These are phyloP conservation scores for Pluvialis apricaria DNA, from an alignment of 2,113 vertebrate genomes.

Conservation along the genomic window DNA sequence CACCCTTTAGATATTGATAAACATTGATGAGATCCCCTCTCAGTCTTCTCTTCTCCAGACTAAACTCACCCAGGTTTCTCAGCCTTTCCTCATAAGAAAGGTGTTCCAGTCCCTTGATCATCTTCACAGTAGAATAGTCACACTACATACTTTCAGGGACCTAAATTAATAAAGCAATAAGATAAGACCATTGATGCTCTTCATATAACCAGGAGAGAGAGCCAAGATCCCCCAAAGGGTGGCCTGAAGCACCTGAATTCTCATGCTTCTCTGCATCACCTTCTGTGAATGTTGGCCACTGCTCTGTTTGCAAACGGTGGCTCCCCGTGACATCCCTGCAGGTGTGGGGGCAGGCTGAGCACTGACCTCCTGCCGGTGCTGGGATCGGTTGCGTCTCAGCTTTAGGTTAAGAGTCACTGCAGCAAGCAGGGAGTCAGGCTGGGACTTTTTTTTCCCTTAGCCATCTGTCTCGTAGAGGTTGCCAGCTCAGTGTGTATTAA, in stretches of 20 bases:
- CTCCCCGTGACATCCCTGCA: accelerated
- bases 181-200: not conserved
- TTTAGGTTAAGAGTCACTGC: not conserved
- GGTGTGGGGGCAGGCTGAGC: not conserved
- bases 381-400: not conserved
- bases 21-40: not conserved
- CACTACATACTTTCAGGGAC: not conserved
- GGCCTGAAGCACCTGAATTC: not conserved
- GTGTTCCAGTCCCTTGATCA: not conserved
- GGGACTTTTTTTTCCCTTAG: not conserved
- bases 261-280: not conserved
- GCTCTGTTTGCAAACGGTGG: not conserved
- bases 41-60: not conserved
- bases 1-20: not conserved
- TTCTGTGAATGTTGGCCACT: not conserved
- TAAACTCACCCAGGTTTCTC: not conserved
- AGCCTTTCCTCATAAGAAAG: not conserved
- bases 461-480: not conserved
- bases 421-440: not conserved
- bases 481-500: not conserved
- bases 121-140: not conserved
- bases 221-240: not conserved
- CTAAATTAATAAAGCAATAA: not conserved
- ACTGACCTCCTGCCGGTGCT: not conserved
- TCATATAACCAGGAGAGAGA: not conserved